A percentile compares a stretch with the other conserved stretches of the same genome.
Conservation (phyloP, 2,888 invertebrate species). For the Drosophila rellima region DNA sequence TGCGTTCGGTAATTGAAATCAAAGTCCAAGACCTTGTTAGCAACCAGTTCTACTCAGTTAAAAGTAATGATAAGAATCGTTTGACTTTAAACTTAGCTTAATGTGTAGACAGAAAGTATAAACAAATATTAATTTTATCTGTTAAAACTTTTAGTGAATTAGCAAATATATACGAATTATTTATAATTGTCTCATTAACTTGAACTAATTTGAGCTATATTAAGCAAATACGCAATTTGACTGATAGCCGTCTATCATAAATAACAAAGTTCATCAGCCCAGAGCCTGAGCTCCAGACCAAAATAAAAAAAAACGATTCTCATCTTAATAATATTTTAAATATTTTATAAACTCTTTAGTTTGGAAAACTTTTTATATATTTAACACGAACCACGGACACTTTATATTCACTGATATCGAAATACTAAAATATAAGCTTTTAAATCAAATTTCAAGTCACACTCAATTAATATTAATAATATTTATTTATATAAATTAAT, state of each 20-base stretch:
- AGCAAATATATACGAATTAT: background rate
- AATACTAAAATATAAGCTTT: background rate
- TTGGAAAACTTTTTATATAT: background rate
- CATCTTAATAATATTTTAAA: background rate
- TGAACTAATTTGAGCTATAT: background rate
- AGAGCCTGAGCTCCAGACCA: background rate
- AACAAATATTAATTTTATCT: background rate
- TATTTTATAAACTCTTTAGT: background rate
- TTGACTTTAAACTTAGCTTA: background rate
- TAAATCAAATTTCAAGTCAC: background rate
- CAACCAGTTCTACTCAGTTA: background rate
- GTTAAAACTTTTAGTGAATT: too few relatives aligned
- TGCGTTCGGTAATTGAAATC: constrained; percentile 15
- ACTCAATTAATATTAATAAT: background rate
- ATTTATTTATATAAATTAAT: background rate
- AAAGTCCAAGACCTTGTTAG: constrained; percentile 28
- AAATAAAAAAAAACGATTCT: background rate
- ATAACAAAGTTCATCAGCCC: constrained; percentile 29
- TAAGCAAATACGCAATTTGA: background rate
- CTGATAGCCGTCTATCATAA: constrained; percentile 13
- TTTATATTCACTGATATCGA: background rate
- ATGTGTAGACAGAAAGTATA: background rate
- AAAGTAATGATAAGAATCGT: constrained; percentile 21
- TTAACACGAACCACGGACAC: background rate
- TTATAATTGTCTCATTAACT: background rate